These are phyloP conservation scores for human (Homo sapiens) DNA, from an alignment of 2,113 vertebrate species.

Conservation along the genomic window GRCh38 chr6:138099001-138099500, in stretches of 20 bases:
- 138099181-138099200: background rate
- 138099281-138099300: background rate
- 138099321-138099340: background rate
- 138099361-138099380: background rate
- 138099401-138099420: constrained; percentile 4
- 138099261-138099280: background rate
- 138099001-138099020: background rate
- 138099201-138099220: background rate
- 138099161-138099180: background rate
- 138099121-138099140: background rate
- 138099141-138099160: background rate
- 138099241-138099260: background rate
- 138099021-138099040: background rate
- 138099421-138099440: background rate
- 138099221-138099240: background rate
- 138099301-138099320: background rate
- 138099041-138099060: background rate
- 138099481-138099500: background rate
- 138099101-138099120: background rate
- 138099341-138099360: background rate
- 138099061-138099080: background rate
- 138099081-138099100: background rate
- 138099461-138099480: too few relatives aligned
- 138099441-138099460: background rate
- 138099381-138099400: background rate